These are phyloP conservation scores for Heliconius sara DNA, from an alignment of 2,888 invertebrate genomes.

Conservation along the genomic window DNA sequence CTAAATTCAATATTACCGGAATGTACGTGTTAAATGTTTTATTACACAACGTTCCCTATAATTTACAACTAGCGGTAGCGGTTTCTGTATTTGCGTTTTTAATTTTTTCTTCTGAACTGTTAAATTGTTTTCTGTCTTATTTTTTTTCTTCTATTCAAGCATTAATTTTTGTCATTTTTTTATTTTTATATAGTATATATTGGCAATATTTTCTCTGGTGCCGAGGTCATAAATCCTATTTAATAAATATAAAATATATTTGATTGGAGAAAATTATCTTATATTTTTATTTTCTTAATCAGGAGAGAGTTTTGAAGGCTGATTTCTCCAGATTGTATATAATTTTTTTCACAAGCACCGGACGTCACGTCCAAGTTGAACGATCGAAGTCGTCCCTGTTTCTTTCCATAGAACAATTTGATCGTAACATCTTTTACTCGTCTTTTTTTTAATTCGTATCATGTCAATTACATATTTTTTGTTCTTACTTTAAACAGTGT, in stretches of 20 bases:
- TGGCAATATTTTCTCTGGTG: not conserved
- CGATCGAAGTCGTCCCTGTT: constrained; percentile 66
- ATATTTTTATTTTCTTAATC: constrained; percentile 37
- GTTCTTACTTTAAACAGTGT: constrained; percentile 43
- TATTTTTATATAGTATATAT: not conserved
- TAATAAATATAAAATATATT: not conserved
- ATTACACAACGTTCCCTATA: constrained; percentile 12
- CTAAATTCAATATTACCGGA: constrained; percentile 12
- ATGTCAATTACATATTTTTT: constrained; percentile 47
- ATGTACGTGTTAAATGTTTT: constrained; percentile 25
- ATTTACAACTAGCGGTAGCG: constrained; percentile 19
- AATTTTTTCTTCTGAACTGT: not conserved
- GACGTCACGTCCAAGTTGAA: constrained; percentile 79
- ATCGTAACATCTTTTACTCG: constrained; percentile 45
- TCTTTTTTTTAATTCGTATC: constrained; percentile 47
- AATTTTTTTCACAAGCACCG: constrained; percentile 63
- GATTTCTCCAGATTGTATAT: constrained; percentile 59
- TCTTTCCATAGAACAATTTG: constrained; percentile 48
- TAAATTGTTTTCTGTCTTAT: not conserved
- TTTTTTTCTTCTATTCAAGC: not conserved
- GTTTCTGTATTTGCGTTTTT: constrained; percentile 7
- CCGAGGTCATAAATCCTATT: not conserved
- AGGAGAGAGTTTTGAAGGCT: constrained; percentile 59
- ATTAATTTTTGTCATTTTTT: not conserved
- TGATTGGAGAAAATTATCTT: not conserved